Conservation (phyloP, 2,113 vertebrate species). For the Ptilorrhoa leucosticta region DNA sequence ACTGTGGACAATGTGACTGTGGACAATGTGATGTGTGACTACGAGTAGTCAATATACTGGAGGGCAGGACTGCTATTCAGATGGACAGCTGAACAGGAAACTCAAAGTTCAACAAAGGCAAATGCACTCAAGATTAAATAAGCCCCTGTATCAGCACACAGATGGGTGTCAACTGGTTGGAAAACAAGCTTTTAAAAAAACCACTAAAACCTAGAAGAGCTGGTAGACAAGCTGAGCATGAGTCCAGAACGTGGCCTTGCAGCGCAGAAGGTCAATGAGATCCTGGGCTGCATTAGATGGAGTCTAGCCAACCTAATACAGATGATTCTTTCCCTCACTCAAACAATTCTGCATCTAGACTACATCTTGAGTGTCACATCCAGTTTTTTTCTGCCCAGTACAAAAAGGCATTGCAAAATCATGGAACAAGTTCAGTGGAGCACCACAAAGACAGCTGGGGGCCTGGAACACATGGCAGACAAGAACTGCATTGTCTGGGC, state of each 20-base stretch:
- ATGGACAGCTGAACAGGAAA: not conserved
- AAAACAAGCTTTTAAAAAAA: not conserved
- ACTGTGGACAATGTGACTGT: not conserved
- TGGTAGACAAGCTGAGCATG: not conserved
- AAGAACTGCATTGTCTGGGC: not conserved
- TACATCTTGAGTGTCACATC: not conserved
- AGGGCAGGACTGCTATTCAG: not conserved
- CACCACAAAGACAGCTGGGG: not conserved
- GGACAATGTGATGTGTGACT: not conserved
- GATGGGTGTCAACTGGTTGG: not conserved
- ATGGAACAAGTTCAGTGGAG: not conserved
- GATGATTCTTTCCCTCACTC: not conserved
- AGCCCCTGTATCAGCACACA: not conserved
- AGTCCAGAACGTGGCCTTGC: not conserved
- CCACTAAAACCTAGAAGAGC: not conserved
- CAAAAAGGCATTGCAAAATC: not conserved
- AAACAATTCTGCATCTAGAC: not conserved
- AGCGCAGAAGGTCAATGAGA: not conserved
- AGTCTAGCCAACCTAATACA: not conserved
- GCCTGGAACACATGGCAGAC: not conserved
- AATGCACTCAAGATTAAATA: not conserved
- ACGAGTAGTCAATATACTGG: not conserved
- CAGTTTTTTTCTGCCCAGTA: not conserved
- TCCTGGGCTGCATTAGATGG: not conserved
- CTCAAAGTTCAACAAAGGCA: not conserved